phyloP scores from a whole-genome alignment of 2,888 invertebrate species.

The Zaprionus lineosus region DNA sequence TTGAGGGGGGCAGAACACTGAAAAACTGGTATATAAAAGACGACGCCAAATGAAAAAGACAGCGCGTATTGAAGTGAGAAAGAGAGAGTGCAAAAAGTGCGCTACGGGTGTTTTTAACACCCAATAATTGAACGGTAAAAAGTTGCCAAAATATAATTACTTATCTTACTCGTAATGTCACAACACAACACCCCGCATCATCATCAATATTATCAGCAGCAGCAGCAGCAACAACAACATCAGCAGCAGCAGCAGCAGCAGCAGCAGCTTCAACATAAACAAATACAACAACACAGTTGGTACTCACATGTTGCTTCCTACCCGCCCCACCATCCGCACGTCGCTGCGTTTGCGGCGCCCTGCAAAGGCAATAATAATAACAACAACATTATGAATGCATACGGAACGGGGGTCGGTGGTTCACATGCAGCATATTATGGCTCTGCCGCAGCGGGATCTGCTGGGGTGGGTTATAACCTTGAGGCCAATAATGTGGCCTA shows the following conservation, averaged over 20 bases:
- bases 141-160: conserved; percentile 41
- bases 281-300: conserved; percentile 59
- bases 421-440: conserved; percentile 55
- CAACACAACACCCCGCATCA: conserved; percentile 58
- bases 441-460: conserved; percentile 26
- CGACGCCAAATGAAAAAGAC: conserved; percentile 74
- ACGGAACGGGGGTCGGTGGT: conserved; percentile 36
- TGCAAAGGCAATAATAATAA: conserved; percentile 53
- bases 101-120: conserved; percentile 31
- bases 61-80: conserved; percentile 49
- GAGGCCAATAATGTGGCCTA: conserved; percentile 69
- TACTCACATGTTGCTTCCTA: conserved; percentile 79
- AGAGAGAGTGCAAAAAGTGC: conserved; percentile 19
- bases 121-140: conserved; percentile 28
- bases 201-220: conserved; percentile 42
- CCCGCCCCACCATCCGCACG: conserved; percentile 52
- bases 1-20: conserved; percentile 50
- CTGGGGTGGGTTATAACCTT: conserved; percentile 68
- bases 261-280: conserved; percentile 50
- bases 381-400: conserved; percentile 60
- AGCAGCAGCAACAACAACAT: conserved; percentile 33
- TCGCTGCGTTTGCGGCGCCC: conserved; percentile 44
- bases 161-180: conserved; percentile 65
- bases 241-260: conserved; percentile 42
- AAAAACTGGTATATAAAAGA: conserved; percentile 79